Evolutionary conservation across 2,797 vertebrate genomes (phyloP), one percentile per base, ranked within the genome.

Genomic region (Muscicapa comitata): DNA sequence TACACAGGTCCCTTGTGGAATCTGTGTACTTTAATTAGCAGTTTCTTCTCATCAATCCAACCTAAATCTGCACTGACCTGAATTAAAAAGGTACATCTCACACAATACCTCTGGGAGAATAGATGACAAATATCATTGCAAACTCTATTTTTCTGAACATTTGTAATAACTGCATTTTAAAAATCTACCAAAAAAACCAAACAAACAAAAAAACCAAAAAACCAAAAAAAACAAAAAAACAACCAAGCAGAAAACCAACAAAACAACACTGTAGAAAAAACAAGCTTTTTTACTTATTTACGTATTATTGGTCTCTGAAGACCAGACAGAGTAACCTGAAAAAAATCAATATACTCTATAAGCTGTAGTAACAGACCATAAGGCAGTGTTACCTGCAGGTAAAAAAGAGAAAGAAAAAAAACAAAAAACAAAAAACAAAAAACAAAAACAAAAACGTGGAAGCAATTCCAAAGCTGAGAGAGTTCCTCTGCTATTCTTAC

Each of bases 151-250:
- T 79, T 24, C 26, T 40, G 61, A 45, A 8, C 2, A 40, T 65
- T 80, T 81, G 1, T 8, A 81, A 50, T n/a, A 62, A 31, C 3
- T 18, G 3, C n/a, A 59, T 48, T 9, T 5, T 2, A 26, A 21
- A 51, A 61, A 45, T 3, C 19, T n/a, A 63, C 3, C n/a, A n/a
- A n/a, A n/a, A n/a, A 35, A 35, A 35, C 9, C 35, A 35, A 35
- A 35, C 35, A 35, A 35, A 35, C 35, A 35, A 35, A 35, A 8
- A 35, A 35, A 35, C 35, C n/a, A n/a, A n/a, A 35, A 35, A 35
- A 35, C 5, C 8, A 25, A 3, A 18, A 8, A 37, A 8, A 23
- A 2, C 0, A 12, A 16, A 24, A 4, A 19, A 54, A 43, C 3
- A 13, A 29, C 7, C 17, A 29, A 37, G 4, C 37, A n/a, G n/a